Evolutionary conservation across 2,797 vertebrate species (phyloP).

Genomic region (Thunnus albacares): DNA sequence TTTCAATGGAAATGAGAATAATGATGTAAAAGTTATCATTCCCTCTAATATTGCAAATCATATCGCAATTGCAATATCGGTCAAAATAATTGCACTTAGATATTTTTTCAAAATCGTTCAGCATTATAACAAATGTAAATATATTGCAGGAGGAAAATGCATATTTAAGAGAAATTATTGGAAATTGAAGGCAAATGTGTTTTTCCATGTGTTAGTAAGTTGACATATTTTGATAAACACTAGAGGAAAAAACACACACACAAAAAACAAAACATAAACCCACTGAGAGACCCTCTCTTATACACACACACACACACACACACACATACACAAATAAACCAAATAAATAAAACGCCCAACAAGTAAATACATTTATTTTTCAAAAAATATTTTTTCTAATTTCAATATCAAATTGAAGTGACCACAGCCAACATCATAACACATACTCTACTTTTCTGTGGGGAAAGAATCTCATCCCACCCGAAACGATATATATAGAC

Average conservation of each 20-base stretch:
- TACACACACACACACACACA: background rate
- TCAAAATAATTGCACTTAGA: too few species aligned
- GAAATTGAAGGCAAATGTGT: background rate
- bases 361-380: background rate
- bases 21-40: too few species aligned
- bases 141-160: background rate
- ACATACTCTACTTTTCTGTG: background rate
- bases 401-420: background rate
- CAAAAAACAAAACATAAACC: slow-evolving; percentile 3
- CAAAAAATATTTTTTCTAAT: background rate
- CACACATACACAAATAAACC: background rate
- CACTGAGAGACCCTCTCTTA: background rate
- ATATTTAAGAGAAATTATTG: background rate
- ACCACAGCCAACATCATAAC: background rate
- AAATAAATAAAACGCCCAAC: slow-evolving; percentile 1
- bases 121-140: background rate
- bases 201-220: slow-evolving; percentile 1
- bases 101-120: too few species aligned
- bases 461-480: background rate
- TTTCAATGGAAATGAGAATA: too few species aligned
- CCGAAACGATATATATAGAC: slow-evolving; percentile 4
- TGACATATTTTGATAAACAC: slow-evolving; percentile 25
- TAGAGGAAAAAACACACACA: background rate
- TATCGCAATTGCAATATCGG: too few species aligned
- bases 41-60: too few species aligned